Conservation (phyloP, 2,888 invertebrate species). For the Mesoligia furuncula region DNA sequence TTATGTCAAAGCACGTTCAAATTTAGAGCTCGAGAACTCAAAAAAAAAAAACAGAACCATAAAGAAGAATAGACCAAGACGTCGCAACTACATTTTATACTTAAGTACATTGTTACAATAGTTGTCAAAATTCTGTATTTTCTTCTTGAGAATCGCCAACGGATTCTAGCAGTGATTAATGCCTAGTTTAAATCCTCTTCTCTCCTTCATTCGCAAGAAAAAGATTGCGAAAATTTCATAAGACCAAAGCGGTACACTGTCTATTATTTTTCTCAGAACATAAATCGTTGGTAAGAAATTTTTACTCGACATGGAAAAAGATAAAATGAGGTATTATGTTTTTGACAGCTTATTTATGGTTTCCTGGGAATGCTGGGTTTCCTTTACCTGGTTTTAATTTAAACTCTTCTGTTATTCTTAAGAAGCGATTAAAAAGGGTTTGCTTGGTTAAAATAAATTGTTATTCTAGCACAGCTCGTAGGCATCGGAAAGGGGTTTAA, state of each 20-base stretch:
- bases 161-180: slow-evolving; percentile 27
- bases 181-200: slow-evolving; percentile 21
- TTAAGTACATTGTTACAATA: neutral
- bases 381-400: slow-evolving; percentile 41
- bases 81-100: slow-evolving; percentile 4
- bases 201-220: slow-evolving; percentile 10
- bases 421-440: neutral
- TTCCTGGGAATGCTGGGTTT: slow-evolving; percentile 39
- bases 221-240: slow-evolving; percentile 16
- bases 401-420: slow-evolving; percentile 13
- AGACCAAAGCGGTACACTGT: slow-evolving; percentile 29
- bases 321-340: slow-evolving; percentile 51
- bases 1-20: neutral
- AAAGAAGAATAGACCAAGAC: neutral
- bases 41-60: neutral
- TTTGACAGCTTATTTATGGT: slow-evolving; percentile 55
- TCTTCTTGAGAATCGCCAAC: slow-evolving; percentile 6
- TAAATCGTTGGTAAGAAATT: slow-evolving; percentile 49
- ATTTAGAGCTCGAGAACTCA: neutral
- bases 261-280: slow-evolving; percentile 25
- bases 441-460: neutral
- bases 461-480: neutral
- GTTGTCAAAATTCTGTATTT: neutral
- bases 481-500: neutral
- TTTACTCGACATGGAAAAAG: slow-evolving; percentile 49